Conservation (phyloP, 2,113 vertebrate genomes). For the Tragelaphus buxtoni region DNA sequence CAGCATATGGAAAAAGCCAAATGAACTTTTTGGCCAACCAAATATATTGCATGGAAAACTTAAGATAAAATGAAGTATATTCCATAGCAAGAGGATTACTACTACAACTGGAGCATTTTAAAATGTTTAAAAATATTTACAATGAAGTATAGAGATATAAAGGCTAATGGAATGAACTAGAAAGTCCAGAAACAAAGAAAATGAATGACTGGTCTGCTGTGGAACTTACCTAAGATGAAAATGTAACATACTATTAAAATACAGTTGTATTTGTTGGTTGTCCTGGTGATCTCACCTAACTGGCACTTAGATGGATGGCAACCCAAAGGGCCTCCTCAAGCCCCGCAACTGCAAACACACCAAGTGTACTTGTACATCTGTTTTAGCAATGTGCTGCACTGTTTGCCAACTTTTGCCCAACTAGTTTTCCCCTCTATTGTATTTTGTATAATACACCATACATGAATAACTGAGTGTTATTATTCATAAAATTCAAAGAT, state of each 20-base stretch:
- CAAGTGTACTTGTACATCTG: conserved; percentile 4
- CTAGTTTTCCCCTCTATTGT: conserved; percentile 1
- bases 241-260: conserved; percentile 63
- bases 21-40: not conserved
- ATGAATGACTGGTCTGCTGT: not conserved
- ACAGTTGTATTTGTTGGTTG: conserved; percentile 71
- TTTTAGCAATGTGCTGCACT: not conserved
- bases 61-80: conserved; percentile 61
- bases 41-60: conserved; percentile 11
- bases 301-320: conserved; percentile 49
- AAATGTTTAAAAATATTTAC: conserved; percentile 54
- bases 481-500: conserved; percentile 65
- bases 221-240: not conserved
- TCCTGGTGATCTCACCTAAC: conserved; percentile 63
- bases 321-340: conserved; percentile 44
- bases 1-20: not conserved
- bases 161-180: not conserved
- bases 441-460: not conserved
- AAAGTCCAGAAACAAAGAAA: not conserved
- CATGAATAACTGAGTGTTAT: not conserved
- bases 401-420: conserved; percentile 13
- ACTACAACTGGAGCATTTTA: not conserved
- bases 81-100: conserved; percentile 55
- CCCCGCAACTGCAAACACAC: not conserved
- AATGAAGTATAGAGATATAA: not conserved